Conservation (phyloP, 2,888 invertebrate species). For the Lochmaea capreae region DNA sequence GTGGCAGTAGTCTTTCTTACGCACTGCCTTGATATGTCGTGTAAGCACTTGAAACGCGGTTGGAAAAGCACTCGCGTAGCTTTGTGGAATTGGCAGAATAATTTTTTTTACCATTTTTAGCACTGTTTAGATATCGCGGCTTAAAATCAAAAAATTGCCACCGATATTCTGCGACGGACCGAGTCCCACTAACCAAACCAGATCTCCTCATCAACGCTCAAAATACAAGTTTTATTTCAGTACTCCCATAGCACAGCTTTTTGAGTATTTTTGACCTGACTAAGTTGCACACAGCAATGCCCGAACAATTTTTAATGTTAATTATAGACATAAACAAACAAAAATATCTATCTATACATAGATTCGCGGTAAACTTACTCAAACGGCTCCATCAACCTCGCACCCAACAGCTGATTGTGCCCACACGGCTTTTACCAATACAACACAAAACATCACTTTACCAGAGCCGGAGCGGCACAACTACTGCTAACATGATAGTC, state of each 20-base stretch:
- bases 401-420: slow-evolving; percentile 32
- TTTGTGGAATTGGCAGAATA: slow-evolving; percentile 25
- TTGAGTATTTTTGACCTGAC: slow-evolving; percentile 69
- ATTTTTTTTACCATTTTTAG: slow-evolving; percentile 36
- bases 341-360: slow-evolving; percentile 68
- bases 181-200: slow-evolving; percentile 48
- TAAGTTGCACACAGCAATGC: slow-evolving; percentile 66
- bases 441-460: slow-evolving; percentile 11
- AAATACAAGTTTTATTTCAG: slow-evolving; percentile 69
- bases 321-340: slow-evolving; percentile 69
- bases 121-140: slow-evolving; percentile 23
- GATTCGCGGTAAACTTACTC: slow-evolving; percentile 60
- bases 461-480: slow-evolving; percentile 9
- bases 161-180: slow-evolving; percentile 43
- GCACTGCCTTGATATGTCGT: slow-evolving; percentile 41
- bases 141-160: slow-evolving; percentile 33
- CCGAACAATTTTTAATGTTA: slow-evolving; percentile 68
- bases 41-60: slow-evolving; percentile 41
- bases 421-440: slow-evolving; percentile 24
- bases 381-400: slow-evolving; percentile 36
- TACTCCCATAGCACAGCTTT: slow-evolving; percentile 67
- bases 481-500: not conserved
- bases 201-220: slow-evolving; percentile 64
- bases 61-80: slow-evolving; percentile 38
- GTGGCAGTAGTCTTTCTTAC: slow-evolving; percentile 40